Evolutionary conservation across 2,113 vertebrate genomes (phyloP), one percentile per base, ranked within the genome.

Genomic region (Onychorhynchus coronatus): DNA sequence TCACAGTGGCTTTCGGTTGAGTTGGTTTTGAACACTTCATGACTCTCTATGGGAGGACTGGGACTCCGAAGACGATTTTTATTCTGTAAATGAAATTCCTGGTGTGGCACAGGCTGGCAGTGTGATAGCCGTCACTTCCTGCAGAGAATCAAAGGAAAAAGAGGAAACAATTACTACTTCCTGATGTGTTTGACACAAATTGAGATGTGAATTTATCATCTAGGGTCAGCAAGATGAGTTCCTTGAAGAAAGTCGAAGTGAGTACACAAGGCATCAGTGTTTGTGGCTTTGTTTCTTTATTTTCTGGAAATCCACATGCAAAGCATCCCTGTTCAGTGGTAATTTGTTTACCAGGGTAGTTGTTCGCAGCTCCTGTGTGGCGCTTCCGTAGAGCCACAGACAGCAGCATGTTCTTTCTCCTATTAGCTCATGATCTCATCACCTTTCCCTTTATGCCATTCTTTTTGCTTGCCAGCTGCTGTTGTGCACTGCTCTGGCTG

Each of bases 341-440:
- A 28, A 50, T 77, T 70, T 86, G 47, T 95, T 91, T 70, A 83
- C 41, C 61, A 33, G 27, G 10, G 39, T 62, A 35, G 56, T 33
- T 84, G 65, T 77, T 92, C 76, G 19, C 66, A 72, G 85, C 66
- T 89, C 79, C 76, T 41, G 1, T 19, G 7, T 7, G 25, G 59
- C 3, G 6, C 70, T 95, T 83, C 66, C 0, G 0, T 6, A 11
- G 58, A 89, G 80, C 73, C 73, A 30, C 55, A 70, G 35, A 33
- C 67, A 88, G 63, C 82, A 90, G 53, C 20, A 2, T 28, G 55
- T 77, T 67, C 88, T 83, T 82, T 88, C 89, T 94, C 42, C 88
- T 91, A 24, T 97, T 96, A 96, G 87, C 94, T 94, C 75, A 68
- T 96, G 91, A 96, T 88, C 85, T 97, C 92, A 95, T 84, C 86